Evolutionary conservation across 1,140 invertebrate genomes (phyloP), one percentile per base, ranked within the genome.

Genomic region (Argopecten irradians): DNA sequence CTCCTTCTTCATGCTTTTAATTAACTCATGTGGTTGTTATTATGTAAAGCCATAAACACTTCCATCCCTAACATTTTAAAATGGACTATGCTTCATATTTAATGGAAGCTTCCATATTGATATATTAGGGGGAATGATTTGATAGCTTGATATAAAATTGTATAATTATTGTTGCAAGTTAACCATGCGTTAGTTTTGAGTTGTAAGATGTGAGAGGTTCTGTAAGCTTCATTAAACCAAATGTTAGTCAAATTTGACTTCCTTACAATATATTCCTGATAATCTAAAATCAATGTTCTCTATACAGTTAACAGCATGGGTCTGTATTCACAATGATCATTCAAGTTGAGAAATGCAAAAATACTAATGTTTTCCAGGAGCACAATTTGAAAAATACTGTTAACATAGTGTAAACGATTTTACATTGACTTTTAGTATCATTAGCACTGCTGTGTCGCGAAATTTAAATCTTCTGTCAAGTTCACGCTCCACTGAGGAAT

Each of bases 391-490:
- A 22, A 71, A 71, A 71, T n/a, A 28, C 55, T 71, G 55, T 71
- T 71, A 71, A 71, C 55, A 71, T 28, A 5, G 55, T 71, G 55
- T 71, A 3, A 7, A n/a, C 22, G n/a, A 71, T 71, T n/a, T n/a
- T 71, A 71, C 55, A 28, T 11, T 28, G 0, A 71, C 55, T 71
- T 71, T 71, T n/a, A 28, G 19, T 11, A 71, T n/a, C 22, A 71
- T n/a, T 28, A n/a, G 2, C 28, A 71, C 55, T 71, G 55, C 55
- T 71, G 55, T 71, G 55, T 71, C 55, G 22, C 55, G 22, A 71
- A 71, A 71, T 71, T 71, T 71, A 71, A 71, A 71, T 71, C 55
- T n/a, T 71, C 55, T 71, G 55, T 71, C 55, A 71, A 28, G 55
- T 71, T 71, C 28, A 22, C 55, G 55, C 55, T n/a, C n/a, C 55